Conservation (phyloP, 2,113 vertebrate species). For the Muntiacus reevesi region DNA sequence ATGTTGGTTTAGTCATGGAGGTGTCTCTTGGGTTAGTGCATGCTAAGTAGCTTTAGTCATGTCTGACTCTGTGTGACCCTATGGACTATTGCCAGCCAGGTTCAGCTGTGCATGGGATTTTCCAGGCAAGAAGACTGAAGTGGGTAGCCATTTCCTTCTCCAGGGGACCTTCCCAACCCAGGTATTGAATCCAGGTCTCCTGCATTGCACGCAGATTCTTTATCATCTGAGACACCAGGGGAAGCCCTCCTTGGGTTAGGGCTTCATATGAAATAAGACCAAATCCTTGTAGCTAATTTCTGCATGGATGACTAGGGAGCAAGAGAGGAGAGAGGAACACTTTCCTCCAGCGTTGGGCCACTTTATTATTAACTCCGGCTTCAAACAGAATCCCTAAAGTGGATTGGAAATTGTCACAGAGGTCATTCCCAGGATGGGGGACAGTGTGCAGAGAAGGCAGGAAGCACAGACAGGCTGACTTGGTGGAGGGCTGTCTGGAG, state of each 20-base stretch:
- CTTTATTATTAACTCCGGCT: not conserved
- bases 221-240: not conserved
- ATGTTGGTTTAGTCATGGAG: not conserved
- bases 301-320: not conserved
- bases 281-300: not conserved
- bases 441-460: not conserved
- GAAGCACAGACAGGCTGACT: not conserved
- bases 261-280: not conserved
- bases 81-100: accelerated
- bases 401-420: not conserved
- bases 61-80: not conserved
- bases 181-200: not conserved
- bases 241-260: not conserved
- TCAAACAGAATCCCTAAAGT: not conserved
- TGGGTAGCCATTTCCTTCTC: not conserved
- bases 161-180: not conserved
- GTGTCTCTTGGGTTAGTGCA: not conserved
- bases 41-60: not conserved
- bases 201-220: not conserved
- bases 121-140: not conserved
- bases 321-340: not conserved
- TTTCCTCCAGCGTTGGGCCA: not conserved
- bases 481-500: not conserved
- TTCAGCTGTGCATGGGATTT: not conserved
- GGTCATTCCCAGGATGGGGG: not conserved